A percentile compares a stretch with the other conserved stretches of the same genome.
phyloP scores from a whole-genome alignment of 2,113 vertebrate genomes.

The Paramisgurnus dabryanus region DNA sequence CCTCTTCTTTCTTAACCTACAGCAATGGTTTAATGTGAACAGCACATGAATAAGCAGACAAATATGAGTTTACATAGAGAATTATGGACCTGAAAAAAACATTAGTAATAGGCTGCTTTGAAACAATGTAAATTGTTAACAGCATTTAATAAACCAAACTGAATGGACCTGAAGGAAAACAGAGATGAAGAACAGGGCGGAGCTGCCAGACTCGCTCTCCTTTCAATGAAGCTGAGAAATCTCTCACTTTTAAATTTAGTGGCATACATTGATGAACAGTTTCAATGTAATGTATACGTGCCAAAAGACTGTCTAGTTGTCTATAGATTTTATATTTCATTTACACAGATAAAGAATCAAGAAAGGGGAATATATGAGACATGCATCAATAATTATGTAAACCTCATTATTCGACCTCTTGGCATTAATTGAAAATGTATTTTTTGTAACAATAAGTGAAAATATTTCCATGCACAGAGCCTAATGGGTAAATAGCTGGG shows the following conservation, averaged over 20 bases:
- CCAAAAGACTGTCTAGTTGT: neutral
- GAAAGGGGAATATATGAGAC: neutral
- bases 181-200: constrained; percentile 9
- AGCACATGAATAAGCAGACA: neutral
- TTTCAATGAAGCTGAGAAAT: constrained; percentile 20
- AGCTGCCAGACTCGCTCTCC: constrained; percentile 8
- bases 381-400: neutral
- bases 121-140: too few relatives aligned
- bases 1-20: neutral
- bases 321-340: neutral
- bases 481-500: neutral
- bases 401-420: neutral
- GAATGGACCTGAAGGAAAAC: too few relatives aligned
- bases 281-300: neutral
- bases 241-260: constrained; percentile 1
- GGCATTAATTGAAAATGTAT: neutral
- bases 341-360: neutral
- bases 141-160: too few relatives aligned
- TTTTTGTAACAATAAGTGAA: neutral
- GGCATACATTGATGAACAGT: neutral
- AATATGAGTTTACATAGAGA: too few relatives aligned
- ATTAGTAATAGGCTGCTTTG: too few relatives aligned
- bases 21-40: constrained; percentile 10
- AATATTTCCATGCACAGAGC: neutral
- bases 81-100: too few relatives aligned